Base-by-base conservation (phyloP, 1,140 invertebrate species). In the Brachionus angularis region DNA sequence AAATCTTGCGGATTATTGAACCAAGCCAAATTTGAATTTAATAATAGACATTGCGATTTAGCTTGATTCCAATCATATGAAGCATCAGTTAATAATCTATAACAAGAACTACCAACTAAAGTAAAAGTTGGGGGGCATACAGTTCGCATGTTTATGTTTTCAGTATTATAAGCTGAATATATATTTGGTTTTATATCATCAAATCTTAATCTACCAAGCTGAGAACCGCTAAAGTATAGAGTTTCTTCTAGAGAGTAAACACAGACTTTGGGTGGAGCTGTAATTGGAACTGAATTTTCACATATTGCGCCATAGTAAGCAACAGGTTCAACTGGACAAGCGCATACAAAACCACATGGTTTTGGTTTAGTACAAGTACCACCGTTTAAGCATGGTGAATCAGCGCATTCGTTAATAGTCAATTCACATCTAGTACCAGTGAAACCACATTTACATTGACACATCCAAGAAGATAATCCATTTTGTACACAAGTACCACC, bases 341-440 rank as follows among this genome's bases (percentile, higher is more conserved):
- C 62, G 62, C 62, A 67, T 31, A 67, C 62, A 31, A 67, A 67
- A 2, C 62, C 62, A 23, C 62, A 67, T 29, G 62, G 42, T 18
- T 50, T 46, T 31, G 62, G 62, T 33, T 67, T 67, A 31, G 62
- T 67, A 34, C 70, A 71, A 27, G 34, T 75, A 80, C 80, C 79
- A 72, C 90, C 89, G 78, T 91, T 89, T 2, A 93, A 84, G 81
- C 93, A 96, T 0, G 93, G 93, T 12, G 86, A 86, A 12, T 89
- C 89, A 0, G 88, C 89, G 78, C 93, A 97, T 94, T 89, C 4
- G 86, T 86, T 67, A 18, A 47, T 33, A 4, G 42, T 47, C n/a
- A 8, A 47, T 33, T 67, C 62, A 33, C 62, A 67, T 12, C 62
- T 39, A 8, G 42, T 31, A 27, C 62, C 62, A 27, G 62, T 67